A percentile compares a stretch with the other conserved stretches of the same genome.
These are phyloP conservation scores for Orchestia grillus DNA, from an alignment of 1,140 invertebrate genomes.

Conservation along the genomic window DNA sequence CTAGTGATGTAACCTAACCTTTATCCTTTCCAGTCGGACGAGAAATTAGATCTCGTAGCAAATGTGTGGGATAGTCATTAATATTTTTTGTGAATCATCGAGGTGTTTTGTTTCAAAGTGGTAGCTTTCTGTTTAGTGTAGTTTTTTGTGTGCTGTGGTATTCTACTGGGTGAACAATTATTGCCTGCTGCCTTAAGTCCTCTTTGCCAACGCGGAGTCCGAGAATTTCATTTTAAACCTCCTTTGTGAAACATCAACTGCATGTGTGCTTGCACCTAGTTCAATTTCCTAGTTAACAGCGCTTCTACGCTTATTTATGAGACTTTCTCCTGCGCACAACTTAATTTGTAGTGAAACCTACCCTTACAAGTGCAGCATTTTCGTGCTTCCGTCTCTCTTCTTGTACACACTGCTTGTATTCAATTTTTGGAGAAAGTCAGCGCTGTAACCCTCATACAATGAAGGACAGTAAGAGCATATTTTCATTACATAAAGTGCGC, in stretches of 20 bases:
- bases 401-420: not conserved
- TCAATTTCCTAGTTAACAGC: not conserved
- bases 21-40: too few relatives aligned
- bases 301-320: not conserved
- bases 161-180: too few relatives aligned
- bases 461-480: not conserved
- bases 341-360: not conserved
- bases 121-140: too few relatives aligned
- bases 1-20: too few relatives aligned
- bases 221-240: not conserved
- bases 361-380: not conserved
- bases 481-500: not conserved
- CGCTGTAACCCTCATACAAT: not conserved
- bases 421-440: not conserved
- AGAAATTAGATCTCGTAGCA: too few relatives aligned
- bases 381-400: not conserved
- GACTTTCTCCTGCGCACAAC: not conserved
- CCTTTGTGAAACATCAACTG: not conserved
- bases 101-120: too few relatives aligned
- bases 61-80: too few relatives aligned
- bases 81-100: too few relatives aligned
- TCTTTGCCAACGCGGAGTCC: not conserved
- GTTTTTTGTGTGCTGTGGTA: too few relatives aligned
- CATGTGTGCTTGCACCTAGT: not conserved
- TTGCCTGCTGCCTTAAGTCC: too few relatives aligned